A percentile compares a stretch with the other conserved stretches of the same genome.
These are phyloP conservation scores for Chloroclysta siterata DNA, from an alignment of 2,888 invertebrate genomes.

Conservation along the genomic window DNA sequence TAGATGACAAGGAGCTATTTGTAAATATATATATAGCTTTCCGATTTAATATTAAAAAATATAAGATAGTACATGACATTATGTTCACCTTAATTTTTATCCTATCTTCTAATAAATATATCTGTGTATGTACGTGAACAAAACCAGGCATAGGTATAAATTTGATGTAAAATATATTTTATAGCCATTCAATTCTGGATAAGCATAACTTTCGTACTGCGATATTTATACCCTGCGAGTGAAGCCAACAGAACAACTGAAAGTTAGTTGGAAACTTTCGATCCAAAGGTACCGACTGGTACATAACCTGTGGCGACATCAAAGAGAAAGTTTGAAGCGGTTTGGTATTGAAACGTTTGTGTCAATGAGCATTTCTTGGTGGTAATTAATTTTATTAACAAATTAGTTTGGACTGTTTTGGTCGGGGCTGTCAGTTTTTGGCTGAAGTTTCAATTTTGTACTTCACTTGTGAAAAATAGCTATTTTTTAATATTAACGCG, in stretches of 20 bases:
- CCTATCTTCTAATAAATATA: too few relatives aligned
- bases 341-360: constrained; percentile 64
- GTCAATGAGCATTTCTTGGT: constrained; percentile 46
- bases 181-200: neutral
- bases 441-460: neutral
- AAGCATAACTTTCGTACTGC: neutral
- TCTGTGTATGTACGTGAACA: too few relatives aligned
- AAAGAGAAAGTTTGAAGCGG: constrained; percentile 74
- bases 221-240: constrained; percentile 20
- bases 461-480: too few relatives aligned
- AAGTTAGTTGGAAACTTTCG: constrained; percentile 29
- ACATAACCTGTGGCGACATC: constrained; percentile 46
- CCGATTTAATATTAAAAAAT: too few relatives aligned
- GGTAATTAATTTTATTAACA: constrained; percentile 42
- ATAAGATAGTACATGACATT: too few relatives aligned
- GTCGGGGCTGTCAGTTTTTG: constrained; percentile 14
- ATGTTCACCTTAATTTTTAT: too few relatives aligned
- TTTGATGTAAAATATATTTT: too few relatives aligned
- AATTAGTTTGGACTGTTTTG: constrained; percentile 36
- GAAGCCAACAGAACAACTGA: constrained; percentile 30
- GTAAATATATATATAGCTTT: too few relatives aligned
- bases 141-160: too few relatives aligned
- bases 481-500: too few relatives aligned
- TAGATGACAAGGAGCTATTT: too few relatives aligned
- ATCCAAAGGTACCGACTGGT: constrained; percentile 22